A percentile compares a stretch with the other conserved stretches of the same genome.
phyloP scores from a whole-genome alignment of 2,888 invertebrate genomes.

The Allacma fusca region DNA sequence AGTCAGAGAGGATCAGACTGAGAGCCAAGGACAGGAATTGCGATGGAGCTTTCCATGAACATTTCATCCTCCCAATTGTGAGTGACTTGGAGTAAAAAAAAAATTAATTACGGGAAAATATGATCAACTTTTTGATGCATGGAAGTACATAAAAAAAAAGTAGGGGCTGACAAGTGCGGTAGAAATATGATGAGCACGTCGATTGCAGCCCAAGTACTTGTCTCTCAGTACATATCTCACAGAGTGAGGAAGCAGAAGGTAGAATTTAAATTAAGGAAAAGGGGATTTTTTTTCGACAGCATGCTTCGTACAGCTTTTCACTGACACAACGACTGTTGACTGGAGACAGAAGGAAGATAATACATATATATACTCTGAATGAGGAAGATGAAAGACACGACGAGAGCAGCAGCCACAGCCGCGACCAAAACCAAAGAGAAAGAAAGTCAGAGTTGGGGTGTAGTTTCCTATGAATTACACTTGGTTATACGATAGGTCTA shows the following conservation, averaged over 20 bases:
- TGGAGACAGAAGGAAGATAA: constrained; percentile 30
- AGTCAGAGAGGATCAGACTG: too few relatives aligned
- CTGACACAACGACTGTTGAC: constrained; percentile 11
- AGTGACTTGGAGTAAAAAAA: neutral
- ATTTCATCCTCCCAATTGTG: neutral
- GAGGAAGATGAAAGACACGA: constrained; percentile 8
- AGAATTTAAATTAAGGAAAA: constrained; percentile 27
- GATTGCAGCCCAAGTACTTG: neutral
- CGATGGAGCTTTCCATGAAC: neutral
- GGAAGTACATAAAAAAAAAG: neutral
- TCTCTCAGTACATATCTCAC: neutral
- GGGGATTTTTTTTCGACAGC: constrained; percentile 20
- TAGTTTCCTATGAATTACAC: neutral
- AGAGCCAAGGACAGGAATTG: too few relatives aligned
- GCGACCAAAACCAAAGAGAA: constrained; percentile 1
- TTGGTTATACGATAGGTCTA: constrained; percentile 25
- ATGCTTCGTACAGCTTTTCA: constrained; percentile 5
- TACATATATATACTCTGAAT: neutral
- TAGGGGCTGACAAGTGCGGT: neutral
- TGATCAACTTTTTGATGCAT: constrained; percentile 4
- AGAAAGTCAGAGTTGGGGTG: neutral
- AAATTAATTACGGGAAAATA: constrained; percentile 31
- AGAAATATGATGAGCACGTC: constrained; percentile 16
- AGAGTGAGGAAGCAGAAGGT: neutral
- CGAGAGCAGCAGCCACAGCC: neutral